A percentile compares a stretch with the other conserved stretches of the same genome.
Evolutionary conservation across 1,140 invertebrate species (phyloP).

Genomic region (Drosophila gunungcola): DNA sequence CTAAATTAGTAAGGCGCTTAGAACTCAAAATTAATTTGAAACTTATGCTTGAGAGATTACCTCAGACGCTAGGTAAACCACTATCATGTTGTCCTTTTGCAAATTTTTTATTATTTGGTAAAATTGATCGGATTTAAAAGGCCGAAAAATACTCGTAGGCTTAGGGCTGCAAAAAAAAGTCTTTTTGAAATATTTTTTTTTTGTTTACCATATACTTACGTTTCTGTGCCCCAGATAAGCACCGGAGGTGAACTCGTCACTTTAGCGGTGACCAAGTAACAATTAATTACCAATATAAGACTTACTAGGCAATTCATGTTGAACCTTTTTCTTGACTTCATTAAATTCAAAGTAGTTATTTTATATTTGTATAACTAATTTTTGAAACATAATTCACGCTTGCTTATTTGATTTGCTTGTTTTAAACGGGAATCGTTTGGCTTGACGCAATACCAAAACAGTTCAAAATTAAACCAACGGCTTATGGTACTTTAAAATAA

Average conservation of each 20-base stretch:
- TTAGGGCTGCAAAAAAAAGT: constrained; percentile 5
- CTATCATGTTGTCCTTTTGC: constrained; percentile 35
- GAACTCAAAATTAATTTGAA: neutral
- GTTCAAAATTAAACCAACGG: too few species aligned
- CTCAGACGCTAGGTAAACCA: constrained; percentile 45
- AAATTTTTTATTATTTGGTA: constrained; percentile 5
- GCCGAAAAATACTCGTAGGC: constrained; percentile 23
- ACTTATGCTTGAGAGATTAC: constrained; percentile 6
- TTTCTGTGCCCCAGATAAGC: constrained; percentile 52
- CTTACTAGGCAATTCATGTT: constrained; percentile 7
- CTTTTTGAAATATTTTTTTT: neutral
- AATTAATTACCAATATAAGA: neutral
- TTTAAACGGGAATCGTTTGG: too few species aligned
- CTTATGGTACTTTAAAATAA: too few species aligned
- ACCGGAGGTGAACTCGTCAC: constrained; percentile 41
- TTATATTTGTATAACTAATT: neutral
- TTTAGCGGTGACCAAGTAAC: neutral
- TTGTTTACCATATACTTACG: constrained; percentile 42
- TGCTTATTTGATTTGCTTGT: neutral
- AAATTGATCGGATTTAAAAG: constrained; percentile 5
- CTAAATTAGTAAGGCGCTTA: constrained; percentile 6
- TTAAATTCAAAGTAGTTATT: neutral
- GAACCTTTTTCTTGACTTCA: neutral
- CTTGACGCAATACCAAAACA: too few species aligned
- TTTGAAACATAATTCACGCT: neutral